Conservation (phyloP, 2,888 invertebrate species). For the Eupithecia exiguata region DNA sequence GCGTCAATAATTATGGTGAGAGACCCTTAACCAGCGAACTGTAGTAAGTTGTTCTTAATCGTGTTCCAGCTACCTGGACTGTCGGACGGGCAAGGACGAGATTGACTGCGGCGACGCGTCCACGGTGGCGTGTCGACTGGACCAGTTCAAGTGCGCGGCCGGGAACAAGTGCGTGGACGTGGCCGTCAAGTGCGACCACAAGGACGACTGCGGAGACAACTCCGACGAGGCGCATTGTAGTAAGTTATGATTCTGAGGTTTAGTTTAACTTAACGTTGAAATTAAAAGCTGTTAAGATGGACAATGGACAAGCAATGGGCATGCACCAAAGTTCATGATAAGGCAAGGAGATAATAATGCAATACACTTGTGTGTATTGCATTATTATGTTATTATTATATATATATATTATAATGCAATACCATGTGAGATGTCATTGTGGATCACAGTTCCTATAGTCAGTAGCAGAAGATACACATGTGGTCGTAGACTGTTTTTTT, state of each 20-base stretch:
- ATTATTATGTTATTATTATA: too few relatives aligned
- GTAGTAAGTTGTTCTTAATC: not conserved
- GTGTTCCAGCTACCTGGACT: constrained; percentile 87
- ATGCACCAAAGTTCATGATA: not conserved
- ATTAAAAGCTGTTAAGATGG: not conserved
- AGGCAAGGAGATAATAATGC: not conserved
- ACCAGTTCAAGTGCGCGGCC: constrained; percentile 93
- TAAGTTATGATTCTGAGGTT: constrained; percentile 65
- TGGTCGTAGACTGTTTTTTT: not conserved
- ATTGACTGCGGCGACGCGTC: constrained; percentile 86
- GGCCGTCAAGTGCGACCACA: constrained; percentile 91
- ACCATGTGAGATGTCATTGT: not conserved
- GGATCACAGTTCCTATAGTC: not conserved
- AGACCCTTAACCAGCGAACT: not conserved
- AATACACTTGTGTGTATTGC: too few relatives aligned
- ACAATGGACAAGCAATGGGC: not conserved
- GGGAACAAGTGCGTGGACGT: constrained; percentile 92
- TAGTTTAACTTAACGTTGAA: not conserved
- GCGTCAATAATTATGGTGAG: not conserved
- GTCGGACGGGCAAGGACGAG: constrained; percentile 92
- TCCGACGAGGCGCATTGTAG: constrained; percentile 96
- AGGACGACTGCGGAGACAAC: constrained; percentile 95
- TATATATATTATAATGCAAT: too few relatives aligned
- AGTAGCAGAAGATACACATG: not conserved
- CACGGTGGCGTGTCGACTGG: constrained; percentile 87